Evolutionary conservation across 2,888 invertebrate genomes (phyloP).

Genomic region (Tenodera sinensis): DNA sequence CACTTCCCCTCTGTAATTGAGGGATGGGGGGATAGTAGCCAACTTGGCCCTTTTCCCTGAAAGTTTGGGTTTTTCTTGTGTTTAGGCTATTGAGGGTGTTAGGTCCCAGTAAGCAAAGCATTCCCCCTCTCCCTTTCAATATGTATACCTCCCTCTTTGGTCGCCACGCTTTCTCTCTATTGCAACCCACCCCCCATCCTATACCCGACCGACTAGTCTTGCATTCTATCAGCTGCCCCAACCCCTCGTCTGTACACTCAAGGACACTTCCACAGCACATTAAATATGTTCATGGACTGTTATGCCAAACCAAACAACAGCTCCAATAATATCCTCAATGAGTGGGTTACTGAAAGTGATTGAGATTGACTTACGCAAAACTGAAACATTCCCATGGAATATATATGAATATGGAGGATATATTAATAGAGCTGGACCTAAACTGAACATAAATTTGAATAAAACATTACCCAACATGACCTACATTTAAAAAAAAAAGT

Average conservation of each 20-base stretch:
- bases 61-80: slow-evolving; percentile 12
- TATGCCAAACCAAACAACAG: not conserved
- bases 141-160: not conserved
- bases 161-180: slow-evolving; percentile 6
- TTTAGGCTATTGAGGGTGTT: not conserved
- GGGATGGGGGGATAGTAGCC: not conserved
- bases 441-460: too few species aligned
- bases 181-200: slow-evolving; percentile 25
- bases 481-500: too few species aligned
- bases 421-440: too few species aligned
- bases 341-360: too few species aligned
- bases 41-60: slow-evolving; percentile 4
- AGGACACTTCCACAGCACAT: not conserved
- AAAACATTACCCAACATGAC: too few species aligned
- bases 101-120: not conserved
- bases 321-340: not conserved
- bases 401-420: too few species aligned
- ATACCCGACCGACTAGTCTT: slow-evolving; percentile 31
- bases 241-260: not conserved
- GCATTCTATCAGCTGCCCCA: slow-evolving; percentile 42
- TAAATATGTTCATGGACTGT: not conserved
- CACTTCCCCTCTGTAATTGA: not conserved
- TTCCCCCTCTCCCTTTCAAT: not conserved
- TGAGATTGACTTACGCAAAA: too few species aligned
- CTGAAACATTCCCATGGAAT: too few species aligned